Evolutionary conservation across 2,888 invertebrate genomes (phyloP), one percentile per base, ranked within the genome.

Genomic region (Meiosimyza decipiens): DNA sequence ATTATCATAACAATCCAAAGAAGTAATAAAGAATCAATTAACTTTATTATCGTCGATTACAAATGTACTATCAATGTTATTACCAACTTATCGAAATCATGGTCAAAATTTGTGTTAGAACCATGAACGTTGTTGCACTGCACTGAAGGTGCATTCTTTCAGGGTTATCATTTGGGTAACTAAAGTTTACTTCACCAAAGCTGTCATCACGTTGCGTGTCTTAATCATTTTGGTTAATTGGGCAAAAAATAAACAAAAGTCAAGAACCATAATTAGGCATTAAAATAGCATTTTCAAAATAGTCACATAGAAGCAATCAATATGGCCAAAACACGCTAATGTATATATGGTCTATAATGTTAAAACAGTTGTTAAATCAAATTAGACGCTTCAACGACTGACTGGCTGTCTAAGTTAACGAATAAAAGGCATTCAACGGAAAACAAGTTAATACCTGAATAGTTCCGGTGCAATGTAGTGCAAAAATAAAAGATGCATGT

Each of bases 291-390:
- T 3, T 13, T 6, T n/a, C 54, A 7, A 13, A 7, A 54, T 11
- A 60, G 22, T 33, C 60, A 60, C 28, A 9, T 60, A 9, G 28
- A 2, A 40, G 9, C 3, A 22, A 60, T 15, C 15, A 28, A 60
- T 28, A 3, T 22, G 28, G 13, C 18, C 28, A 13, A 57, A 57
- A 57, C 18, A 57, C 22, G 13, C 13, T 12, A 13, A 12, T 18
- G 15, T 18, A 50, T n/a, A 12, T 6, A 49, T 49, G 64, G 55
- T 69, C 72, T 68, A 69, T 63, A 64, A 69, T 69, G 72, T 57
- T 68, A 47, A 72, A 65, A 51, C 40, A 64, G 62, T 72, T 72
- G 69, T 63, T 69, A 64, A 72, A 72, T 72, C 49, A 51, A 69
- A 69, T 72, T 55, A 63, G 47, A 72, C 64, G 69, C 69, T 69